Conservation (phyloP, 2,888 invertebrate genomes). For the Gryllus longicercus region DNA sequence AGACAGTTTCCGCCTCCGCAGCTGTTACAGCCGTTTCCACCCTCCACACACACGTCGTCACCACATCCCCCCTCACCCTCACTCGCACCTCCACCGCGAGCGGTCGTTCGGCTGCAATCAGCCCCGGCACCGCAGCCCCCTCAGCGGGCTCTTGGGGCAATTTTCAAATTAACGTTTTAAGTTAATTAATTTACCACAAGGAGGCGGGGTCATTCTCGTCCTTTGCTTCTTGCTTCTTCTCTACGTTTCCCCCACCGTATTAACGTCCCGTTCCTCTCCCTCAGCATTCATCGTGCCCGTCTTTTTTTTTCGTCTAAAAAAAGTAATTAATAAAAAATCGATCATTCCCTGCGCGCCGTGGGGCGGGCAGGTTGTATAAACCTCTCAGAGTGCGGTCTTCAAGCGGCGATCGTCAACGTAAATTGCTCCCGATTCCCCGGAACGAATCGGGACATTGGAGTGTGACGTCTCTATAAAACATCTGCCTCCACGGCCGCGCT, state of each 20-base stretch:
- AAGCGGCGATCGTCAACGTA: neutral
- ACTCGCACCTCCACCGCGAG: too few relatives aligned
- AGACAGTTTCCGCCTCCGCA: too few relatives aligned
- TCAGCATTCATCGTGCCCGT: neutral
- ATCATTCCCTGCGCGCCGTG: neutral
- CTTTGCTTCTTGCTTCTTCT: neutral
- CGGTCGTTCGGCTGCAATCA: too few relatives aligned
- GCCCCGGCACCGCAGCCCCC: too few relatives aligned
- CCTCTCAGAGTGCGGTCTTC: neutral
- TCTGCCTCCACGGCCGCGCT: neutral
- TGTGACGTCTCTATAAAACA: slow-evolving; percentile 2
- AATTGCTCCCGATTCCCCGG: neutral
- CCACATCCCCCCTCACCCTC: too few relatives aligned
- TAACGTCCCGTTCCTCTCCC: neutral
- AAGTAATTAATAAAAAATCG: slow-evolving; percentile 17
- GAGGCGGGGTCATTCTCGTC: neutral
- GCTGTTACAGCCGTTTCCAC: too few relatives aligned
- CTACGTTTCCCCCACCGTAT: neutral
- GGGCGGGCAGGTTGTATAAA: neutral
- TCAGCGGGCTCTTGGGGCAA: neutral
- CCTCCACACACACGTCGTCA: too few relatives aligned
- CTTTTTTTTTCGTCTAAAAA: neutral
- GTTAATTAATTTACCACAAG: neutral
- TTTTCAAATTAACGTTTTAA: slow-evolving; percentile 11
- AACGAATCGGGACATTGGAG: slow-evolving; percentile 1